Conservation (phyloP, 2,797 vertebrate species). For the Aulostomus chinensis region DNA sequence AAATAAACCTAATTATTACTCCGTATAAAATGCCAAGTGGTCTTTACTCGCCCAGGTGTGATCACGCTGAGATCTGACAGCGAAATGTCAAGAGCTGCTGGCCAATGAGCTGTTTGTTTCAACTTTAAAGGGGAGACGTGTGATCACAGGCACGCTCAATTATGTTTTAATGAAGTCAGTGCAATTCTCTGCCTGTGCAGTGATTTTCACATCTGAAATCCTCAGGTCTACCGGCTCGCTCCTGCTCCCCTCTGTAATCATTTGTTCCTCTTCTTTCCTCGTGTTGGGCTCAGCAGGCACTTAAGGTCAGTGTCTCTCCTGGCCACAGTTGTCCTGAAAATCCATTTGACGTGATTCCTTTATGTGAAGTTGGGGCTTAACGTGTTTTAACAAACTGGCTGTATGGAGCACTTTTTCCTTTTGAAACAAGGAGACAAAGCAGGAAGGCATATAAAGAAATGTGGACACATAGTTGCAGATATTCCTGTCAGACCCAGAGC, state of each 20-base stretch:
- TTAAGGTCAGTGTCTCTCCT: constrained; percentile 18
- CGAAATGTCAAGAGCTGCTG: constrained; percentile 65
- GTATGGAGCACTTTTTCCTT: constrained; percentile 9
- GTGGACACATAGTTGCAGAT: constrained; percentile 11
- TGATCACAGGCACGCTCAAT: constrained; percentile 15
- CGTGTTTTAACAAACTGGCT: not conserved
- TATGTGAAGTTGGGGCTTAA: constrained; percentile 12
- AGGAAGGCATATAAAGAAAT: constrained; percentile 17
- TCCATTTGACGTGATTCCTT: constrained; percentile 30
- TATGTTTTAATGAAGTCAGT: constrained; percentile 39
- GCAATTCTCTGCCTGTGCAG: constrained; percentile 1
- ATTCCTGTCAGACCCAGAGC: constrained; percentile 22
- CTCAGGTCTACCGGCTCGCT: constrained; percentile 1
- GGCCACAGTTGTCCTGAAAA: constrained; percentile 32
- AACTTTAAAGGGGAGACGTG: constrained; percentile 13
- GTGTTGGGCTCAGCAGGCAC: constrained; percentile 11
- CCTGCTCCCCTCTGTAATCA: constrained; percentile 25
- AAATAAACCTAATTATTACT: constrained; percentile 38
- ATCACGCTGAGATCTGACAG: constrained; percentile 23
- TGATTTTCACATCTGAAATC: constrained; percentile 12
- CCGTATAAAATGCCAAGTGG: constrained; percentile 51
- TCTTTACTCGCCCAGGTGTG: constrained; percentile 39
- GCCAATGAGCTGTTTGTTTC: constrained; percentile 23
- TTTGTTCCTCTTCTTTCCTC: constrained; percentile 14
- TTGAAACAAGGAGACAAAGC: constrained; percentile 27